phyloP scores from a whole-genome alignment of 2,797 vertebrate genomes.

The Mycteria americana region DNA sequence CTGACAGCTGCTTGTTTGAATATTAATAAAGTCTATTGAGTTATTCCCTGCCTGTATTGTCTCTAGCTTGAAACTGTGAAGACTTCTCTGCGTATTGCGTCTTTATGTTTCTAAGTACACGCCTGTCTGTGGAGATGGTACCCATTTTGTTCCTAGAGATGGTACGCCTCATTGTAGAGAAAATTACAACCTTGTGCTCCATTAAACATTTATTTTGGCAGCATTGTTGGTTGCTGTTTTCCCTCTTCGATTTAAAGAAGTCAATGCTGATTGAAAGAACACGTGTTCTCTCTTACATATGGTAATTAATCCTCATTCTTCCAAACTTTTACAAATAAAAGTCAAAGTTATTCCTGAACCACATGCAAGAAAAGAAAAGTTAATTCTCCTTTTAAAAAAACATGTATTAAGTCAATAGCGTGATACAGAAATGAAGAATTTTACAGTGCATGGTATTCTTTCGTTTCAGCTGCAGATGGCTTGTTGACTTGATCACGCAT shows the following conservation, averaged over 20 bases:
- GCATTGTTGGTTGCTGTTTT: constrained; percentile 14
- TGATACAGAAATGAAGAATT: background rate
- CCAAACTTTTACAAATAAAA: background rate
- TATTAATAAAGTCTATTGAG: constrained; percentile 48
- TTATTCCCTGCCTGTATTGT: background rate
- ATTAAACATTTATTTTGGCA: constrained; percentile 55
- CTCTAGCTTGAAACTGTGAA: background rate
- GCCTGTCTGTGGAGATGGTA: background rate
- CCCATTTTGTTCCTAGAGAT: constrained; percentile 13
- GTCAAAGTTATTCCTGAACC: background rate
- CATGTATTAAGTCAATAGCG: background rate
- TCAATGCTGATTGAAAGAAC: constrained; percentile 29
- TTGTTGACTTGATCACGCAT: background rate
- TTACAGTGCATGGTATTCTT: background rate
- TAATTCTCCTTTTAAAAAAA: background rate
- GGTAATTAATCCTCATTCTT: constrained; percentile 24
- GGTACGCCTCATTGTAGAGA: background rate
- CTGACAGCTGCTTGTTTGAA: constrained; percentile 56
- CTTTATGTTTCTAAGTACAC: background rate
- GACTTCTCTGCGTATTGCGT: background rate
- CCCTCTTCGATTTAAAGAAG: background rate
- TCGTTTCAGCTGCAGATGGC: background rate
- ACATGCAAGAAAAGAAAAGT: background rate
- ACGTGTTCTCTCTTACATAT: background rate
- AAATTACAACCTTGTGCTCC: constrained; percentile 34